Evolutionary conservation across 2,113 vertebrate genomes (phyloP), one percentile per base, ranked within the genome.

Genomic region (Lophius piscatorius): DNA sequence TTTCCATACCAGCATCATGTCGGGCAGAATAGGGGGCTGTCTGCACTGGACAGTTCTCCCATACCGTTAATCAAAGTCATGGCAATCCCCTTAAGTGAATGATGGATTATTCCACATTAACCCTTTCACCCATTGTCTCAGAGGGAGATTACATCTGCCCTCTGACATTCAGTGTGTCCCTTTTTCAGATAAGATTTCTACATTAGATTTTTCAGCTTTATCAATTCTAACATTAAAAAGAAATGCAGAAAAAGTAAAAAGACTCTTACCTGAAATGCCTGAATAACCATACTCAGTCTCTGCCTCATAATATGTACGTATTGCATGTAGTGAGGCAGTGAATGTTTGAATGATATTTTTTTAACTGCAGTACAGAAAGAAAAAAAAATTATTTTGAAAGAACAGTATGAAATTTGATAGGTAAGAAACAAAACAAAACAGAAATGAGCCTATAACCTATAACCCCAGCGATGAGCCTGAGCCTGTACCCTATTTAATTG

Each of bases 31-130:
- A 79, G 60, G 35, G 9, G n/a, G 9, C 62, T 61, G 83, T 78
- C 78, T 69, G 48, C 58, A 10, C 60, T 41, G 21, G 60, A 26
- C 59, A 33, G 21, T 57, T 54, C 38, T 24, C 20, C 46, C 14
- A n/a, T 51, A 23, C 31, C 38, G 52, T 50, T 67, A 77, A 81
- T 81, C 68, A 82, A 58, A 73, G 26, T 70, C 64, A 26, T 78
- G 82, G 67, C 78, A 79, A 58, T 51, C 48, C n/a, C 34, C 47
- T 52, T 73, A 84, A 86, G 50, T 70, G 83, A 79, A 77, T 86
- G 85, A 87, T 87, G 54, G 83, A 86, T 86, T 80, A 82, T 74
- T 68, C 51, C 28, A 2, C 24, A 60, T 79, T 74, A 82, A 81
- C 76, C 61, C 40, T 61, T 61, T 73, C 69, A 70, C 60, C 56